These are phyloP conservation scores for Macrocentrus cingulum DNA, from an alignment of 1,140 invertebrate species.

Conservation along the genomic window DNA sequence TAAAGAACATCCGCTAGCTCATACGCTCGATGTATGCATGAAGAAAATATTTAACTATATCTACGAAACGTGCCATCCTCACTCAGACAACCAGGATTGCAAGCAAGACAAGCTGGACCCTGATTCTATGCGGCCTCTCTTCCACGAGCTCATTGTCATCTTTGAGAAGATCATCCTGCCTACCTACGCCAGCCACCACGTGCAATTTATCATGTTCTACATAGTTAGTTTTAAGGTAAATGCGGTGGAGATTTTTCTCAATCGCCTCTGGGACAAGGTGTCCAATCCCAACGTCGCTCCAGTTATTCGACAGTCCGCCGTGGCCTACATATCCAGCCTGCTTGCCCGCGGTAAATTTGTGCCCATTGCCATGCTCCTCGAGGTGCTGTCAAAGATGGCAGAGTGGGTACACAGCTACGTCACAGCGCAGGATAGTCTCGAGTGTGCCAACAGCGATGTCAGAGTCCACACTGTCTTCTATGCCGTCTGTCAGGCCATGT, in stretches of 20 bases:
- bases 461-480: constrained; percentile 85
- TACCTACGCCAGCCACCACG: constrained; percentile 73
- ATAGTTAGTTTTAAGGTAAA: constrained; percentile 70
- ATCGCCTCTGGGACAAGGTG: constrained; percentile 75
- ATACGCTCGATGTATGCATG: constrained; percentile 69
- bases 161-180: constrained; percentile 76
- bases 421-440: constrained; percentile 60
- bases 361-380: constrained; percentile 56
- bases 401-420: constrained; percentile 79
- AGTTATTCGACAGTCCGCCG: constrained; percentile 69
- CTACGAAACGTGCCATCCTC: constrained; percentile 54
- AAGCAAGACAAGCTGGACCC: too few relatives aligned
- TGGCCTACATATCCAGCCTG: constrained; percentile 76
- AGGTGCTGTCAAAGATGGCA: constrained; percentile 65
- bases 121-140: too few relatives aligned
- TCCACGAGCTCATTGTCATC: constrained; percentile 59
- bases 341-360: constrained; percentile 69
- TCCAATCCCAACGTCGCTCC: constrained; percentile 66
- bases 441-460: constrained; percentile 57
- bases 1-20: constrained; percentile 45
- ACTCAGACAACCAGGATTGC: too few relatives aligned
- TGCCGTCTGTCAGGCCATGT: constrained; percentile 84
- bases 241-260: constrained; percentile 70
- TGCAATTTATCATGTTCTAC: constrained; percentile 81
- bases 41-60: constrained; percentile 65